Percentiles rank a stretch among this genome's conserved stretches.
Evolutionary conservation across 1,140 invertebrate species (phyloP).

Genomic region (Contarinia nasturtii): DNA sequence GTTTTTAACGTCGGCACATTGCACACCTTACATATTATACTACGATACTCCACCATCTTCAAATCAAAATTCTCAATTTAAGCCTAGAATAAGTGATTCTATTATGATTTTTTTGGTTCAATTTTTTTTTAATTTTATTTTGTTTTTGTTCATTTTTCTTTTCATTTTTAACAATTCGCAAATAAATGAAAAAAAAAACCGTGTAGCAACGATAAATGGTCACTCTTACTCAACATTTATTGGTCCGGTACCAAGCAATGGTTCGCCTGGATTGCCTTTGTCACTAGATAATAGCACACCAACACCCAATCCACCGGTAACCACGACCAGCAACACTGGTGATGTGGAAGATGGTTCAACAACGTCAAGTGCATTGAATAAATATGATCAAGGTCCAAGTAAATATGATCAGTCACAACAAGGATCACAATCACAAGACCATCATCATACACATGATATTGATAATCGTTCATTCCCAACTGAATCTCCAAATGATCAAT

Average conservation of each 20-base stretch:
- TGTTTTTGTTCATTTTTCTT: too few species aligned
- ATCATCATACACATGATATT: conserved; percentile 1
- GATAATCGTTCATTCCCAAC: conserved; percentile 6
- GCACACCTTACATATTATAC: too few species aligned
- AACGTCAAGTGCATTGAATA: too few species aligned
- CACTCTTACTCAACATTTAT: conserved; percentile 11
- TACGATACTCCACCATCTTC: too few species aligned
- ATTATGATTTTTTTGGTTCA: not conserved
- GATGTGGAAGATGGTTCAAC: not conserved
- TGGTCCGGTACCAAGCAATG: conserved; percentile 8
- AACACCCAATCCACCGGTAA: conserved; percentile 1
- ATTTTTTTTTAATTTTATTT: not conserved
- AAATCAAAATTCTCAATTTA: too few species aligned
- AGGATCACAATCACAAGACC: conserved; percentile 5
- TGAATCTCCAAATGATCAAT: conserved; percentile 2
- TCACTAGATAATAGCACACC: not conserved
- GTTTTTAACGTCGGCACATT: too few species aligned
- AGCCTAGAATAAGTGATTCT: too few species aligned
- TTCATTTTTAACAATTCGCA: not conserved
- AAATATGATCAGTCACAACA: not conserved
- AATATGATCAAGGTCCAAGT: not conserved
- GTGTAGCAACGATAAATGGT: conserved; percentile 11
- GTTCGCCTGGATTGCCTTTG: conserved; percentile 4
- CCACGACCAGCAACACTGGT: not conserved
- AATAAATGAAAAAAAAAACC: too few species aligned